Evolutionary conservation across 2,888 invertebrate species (phyloP), one percentile per base, ranked within the genome.

Genomic region (Eupithecia subumbrata): DNA sequence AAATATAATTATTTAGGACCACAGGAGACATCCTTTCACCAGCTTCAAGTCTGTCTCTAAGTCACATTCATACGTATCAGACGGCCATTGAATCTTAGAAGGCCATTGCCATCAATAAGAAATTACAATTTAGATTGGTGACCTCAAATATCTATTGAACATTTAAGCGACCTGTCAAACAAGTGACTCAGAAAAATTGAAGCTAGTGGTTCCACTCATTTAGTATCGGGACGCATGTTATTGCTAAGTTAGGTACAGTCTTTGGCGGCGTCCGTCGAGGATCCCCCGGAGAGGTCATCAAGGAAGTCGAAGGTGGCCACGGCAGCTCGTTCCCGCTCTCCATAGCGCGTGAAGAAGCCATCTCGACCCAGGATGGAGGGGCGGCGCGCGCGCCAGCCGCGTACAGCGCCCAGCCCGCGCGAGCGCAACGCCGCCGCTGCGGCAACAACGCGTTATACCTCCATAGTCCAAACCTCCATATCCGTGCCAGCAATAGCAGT

Each of bases 261-360:
- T 91, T 92, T 93, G 93, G 92, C 88, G 85, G 89, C 89, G 81
- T 89, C 93, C 84, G 93, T 93, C 78, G 92, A 89, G 78, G 92
- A 90, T 80, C 89, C 90, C 81, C 87, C 91, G 84, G 95, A 92
- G 84, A 97, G 91, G 85, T 96, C 96, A 91, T 97, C 96, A 84
- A 97, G 95, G 95, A 97, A 97, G 94, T 97, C 97, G 94, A 97
- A 97, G 84, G 96, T 96, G 79, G 97, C 96, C 83, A 97, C 97
- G 79, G 97, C 97, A 87, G 97, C 97, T 79, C 95, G 95, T 88
- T 97, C 97, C 86, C 96, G 96, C 84, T 97, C 97, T 69, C 97
- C 97, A 94, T 96, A 97, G 83, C 97, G 96, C 79, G 97, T 96
- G 95, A 96, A 97, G 95, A 97, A 97, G 86, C 97, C 97, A 80